Percentiles rank a stretch among this genome's conserved stretches.
Evolutionary conservation across 1,140 invertebrate genomes (phyloP).

Genomic region (Ostrea denselamellosa): DNA sequence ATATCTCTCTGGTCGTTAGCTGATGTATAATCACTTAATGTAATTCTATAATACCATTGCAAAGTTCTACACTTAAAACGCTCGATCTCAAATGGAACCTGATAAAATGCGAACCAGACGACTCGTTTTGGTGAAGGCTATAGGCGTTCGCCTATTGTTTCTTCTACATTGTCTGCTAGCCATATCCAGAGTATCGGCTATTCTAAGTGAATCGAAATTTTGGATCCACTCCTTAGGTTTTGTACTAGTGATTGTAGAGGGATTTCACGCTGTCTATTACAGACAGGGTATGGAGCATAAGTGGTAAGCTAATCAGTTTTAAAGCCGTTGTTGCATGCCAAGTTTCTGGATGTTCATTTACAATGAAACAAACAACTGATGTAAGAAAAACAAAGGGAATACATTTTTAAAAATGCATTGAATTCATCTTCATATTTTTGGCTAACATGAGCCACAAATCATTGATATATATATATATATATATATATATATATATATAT

Average conservation of each 20-base stretch:
- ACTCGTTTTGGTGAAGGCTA: neutral
- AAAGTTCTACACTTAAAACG: neutral
- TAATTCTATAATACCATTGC: neutral
- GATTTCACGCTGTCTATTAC: no score
- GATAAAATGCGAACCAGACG: neutral
- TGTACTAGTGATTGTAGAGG: neutral
- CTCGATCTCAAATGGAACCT: neutral
- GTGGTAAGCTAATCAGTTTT: conserved; percentile 7
- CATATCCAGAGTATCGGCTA: neutral
- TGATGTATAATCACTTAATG: neutral
- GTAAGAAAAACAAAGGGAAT: no score
- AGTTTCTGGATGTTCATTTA: no score
- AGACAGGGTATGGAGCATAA: conserved; percentile 30
- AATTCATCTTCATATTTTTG: no score
- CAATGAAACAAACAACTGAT: no score
- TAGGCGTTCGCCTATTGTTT: conserved; percentile 13
- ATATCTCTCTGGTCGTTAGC: neutral
- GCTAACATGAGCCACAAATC: no score
- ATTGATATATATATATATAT: no score
- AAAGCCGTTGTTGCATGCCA: neutral
- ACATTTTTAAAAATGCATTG: no score
- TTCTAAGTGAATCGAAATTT: neutral
- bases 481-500: no score
- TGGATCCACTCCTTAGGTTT: conserved; percentile 6
- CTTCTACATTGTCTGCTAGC: conserved; percentile 4